Percentiles rank a stretch among this genome's conserved stretches.
Evolutionary conservation across 2,113 vertebrate genomes (phyloP).

Genomic region (Catagonus wagneri): DNA sequence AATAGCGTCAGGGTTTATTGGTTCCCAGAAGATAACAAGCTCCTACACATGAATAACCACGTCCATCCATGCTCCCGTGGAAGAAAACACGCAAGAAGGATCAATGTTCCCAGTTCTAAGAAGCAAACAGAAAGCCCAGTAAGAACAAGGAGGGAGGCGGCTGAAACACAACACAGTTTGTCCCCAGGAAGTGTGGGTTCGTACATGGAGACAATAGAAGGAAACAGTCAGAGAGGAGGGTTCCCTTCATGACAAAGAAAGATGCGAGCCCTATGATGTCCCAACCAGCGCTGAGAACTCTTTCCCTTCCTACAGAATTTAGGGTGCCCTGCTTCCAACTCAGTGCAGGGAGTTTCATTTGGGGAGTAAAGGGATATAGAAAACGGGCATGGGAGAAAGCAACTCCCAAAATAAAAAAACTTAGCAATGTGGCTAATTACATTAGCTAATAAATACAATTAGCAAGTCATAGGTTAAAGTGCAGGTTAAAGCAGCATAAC

Average conservation of each 20-base stretch:
- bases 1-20: constrained; percentile 65
- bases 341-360: neutral
- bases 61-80: constrained; percentile 37
- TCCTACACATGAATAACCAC: constrained; percentile 58
- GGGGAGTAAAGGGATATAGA: neutral
- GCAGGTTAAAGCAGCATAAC: neutral
- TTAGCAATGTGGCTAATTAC: neutral
- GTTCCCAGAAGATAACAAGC: constrained; percentile 72
- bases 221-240: neutral
- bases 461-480: neutral
- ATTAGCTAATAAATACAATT: neutral
- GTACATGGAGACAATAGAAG: neutral
- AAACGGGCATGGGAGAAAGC: neutral
- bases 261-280: neutral
- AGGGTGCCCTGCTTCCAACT: neutral
- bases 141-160: neutral
- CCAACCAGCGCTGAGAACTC: neutral
- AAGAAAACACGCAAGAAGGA: constrained; percentile 47
- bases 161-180: neutral
- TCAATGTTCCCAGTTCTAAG: neutral
- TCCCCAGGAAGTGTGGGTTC: neutral
- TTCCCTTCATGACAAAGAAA: neutral
- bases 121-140: constrained; percentile 19
- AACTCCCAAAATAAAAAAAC: neutral
- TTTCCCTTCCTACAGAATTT: fast-evolving